Evolutionary conservation across 2,113 vertebrate species (phyloP), one percentile per base, ranked within the genome.

Genomic region (Smithornis capensis): DNA sequence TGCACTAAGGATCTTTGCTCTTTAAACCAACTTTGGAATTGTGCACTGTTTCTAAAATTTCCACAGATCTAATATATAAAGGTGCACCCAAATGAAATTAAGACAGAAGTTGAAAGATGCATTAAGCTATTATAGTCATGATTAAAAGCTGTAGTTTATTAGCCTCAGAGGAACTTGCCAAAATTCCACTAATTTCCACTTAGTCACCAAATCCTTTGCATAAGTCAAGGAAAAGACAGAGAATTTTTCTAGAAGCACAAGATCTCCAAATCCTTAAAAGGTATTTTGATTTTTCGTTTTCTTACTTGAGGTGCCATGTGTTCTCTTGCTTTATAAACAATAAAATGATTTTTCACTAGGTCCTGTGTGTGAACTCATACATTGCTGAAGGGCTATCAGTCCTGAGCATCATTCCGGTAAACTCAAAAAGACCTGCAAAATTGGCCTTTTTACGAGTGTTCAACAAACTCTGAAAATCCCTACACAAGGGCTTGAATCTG

Each of bases 71-170:
- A 63, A 63, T 33, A 85, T 73, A n/a, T 45, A 87, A 89, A 85
- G 68, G 24, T 71, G 24, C 17, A 83, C 10, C 8, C 22, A 52
- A 60, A 73, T 70, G 73, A 83, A 78, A 77, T 16, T 42, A 55
- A 71, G 21, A 69, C 25, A 83, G n/a, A 69, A 80, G 7, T 8
- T 71, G 40, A 40, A 87, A 84, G 35, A 77, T 4, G 5, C 33
- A 57, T 76, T 85, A 70, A 93, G 37, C 12, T 89, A 25, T 19
- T 40, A 79, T 1, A 83, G 53, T 45, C 38, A 40, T 70, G 80
- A 91, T 74, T 69, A 93, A 76, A 83, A 93, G 45, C 57, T 60
- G 62, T 37, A 73, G 31, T 83, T 92, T 85, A 86, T 94, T 74
- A 93, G 15, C 21, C 25, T 89, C 49, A 49, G 62, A 95, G 50